Percentiles rank a stretch among this genome's conserved stretches.
phyloP scores from a whole-genome alignment of 2,797 vertebrate species.

The Rachycentron canadum region DNA sequence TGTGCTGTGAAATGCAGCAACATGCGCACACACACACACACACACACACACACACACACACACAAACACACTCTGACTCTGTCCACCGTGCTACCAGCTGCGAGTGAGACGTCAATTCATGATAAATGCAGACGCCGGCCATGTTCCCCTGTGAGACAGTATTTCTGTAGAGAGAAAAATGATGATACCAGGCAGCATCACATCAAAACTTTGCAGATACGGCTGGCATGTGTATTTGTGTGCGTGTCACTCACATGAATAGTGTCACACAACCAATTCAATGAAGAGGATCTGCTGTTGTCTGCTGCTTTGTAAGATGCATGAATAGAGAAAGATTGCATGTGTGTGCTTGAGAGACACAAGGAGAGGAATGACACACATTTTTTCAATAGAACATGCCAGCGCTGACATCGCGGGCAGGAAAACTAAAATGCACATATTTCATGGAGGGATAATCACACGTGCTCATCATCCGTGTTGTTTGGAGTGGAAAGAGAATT shows the following conservation, averaged over 20 bases:
- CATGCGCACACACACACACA: not conserved
- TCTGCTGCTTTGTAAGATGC: not conserved
- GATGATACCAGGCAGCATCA: slow-evolving; percentile 13
- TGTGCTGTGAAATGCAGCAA: not conserved
- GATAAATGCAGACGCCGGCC: slow-evolving; percentile 1
- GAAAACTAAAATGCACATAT: not conserved
- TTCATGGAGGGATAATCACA: not conserved
- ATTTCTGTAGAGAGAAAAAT: not conserved
- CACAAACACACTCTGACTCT: not conserved
- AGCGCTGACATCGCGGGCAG: not conserved
- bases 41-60: too few species aligned
- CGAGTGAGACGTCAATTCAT: slow-evolving; percentile 29
- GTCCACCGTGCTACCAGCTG: not conserved
- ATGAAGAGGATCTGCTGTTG: slow-evolving; percentile 13
- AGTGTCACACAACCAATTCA: not conserved
- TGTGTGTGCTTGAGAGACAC: not conserved
- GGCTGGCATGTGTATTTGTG: not conserved
- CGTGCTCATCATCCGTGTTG: not conserved
- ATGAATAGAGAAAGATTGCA: slow-evolving; percentile 2
- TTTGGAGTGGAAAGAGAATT: not conserved
- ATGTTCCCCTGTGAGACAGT: slow-evolving; percentile 16
- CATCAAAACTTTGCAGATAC: slow-evolving; percentile 25
- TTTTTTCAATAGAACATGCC: not conserved
- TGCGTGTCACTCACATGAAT: slow-evolving; percentile 5
- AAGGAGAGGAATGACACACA: not conserved